These are phyloP conservation scores for Mythimna vitellina DNA, from an alignment of 2,888 invertebrate genomes.

Conservation along the genomic window DNA sequence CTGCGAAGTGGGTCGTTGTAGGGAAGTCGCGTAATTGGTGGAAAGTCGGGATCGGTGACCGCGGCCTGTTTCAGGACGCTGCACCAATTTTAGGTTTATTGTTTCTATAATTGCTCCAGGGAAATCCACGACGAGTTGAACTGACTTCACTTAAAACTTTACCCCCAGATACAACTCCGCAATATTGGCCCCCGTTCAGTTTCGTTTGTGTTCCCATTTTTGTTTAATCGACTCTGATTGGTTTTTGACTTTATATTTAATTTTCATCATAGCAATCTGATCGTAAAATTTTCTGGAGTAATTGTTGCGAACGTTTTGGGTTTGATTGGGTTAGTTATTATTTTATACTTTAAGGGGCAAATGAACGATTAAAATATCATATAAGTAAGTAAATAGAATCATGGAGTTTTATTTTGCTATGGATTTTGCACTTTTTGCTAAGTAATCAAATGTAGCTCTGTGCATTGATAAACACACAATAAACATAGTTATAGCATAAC, in stretches of 20 bases:
- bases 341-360: slow-evolving; percentile 21
- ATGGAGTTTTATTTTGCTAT: not conserved
- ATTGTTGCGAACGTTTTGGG: slow-evolving; percentile 22
- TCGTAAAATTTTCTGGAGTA: slow-evolving; percentile 32
- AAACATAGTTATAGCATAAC: no score
- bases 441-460: not conserved
- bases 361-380: slow-evolving; percentile 7
- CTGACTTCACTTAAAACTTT: slow-evolving; percentile 78
- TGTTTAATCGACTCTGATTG: slow-evolving; percentile 63
- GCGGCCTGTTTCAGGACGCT: slow-evolving; percentile 78
- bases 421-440: no score
- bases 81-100: slow-evolving; percentile 89
- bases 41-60: slow-evolving; percentile 85
- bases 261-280: slow-evolving; percentile 43
- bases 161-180: slow-evolving; percentile 65
- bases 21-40: slow-evolving; percentile 84
- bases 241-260: slow-evolving; percentile 59
- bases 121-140: slow-evolving; percentile 76
- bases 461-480: no score
- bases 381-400: not conserved
- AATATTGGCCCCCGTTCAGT: slow-evolving; percentile 70
- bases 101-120: slow-evolving; percentile 88
- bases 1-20: slow-evolving; percentile 83
- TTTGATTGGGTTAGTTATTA: slow-evolving; percentile 21
- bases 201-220: slow-evolving; percentile 61